Evolutionary conservation across 1,140 invertebrate genomes (phyloP), one percentile per base, ranked within the genome.

Genomic region (Zeugodacus cucurbitae): DNA sequence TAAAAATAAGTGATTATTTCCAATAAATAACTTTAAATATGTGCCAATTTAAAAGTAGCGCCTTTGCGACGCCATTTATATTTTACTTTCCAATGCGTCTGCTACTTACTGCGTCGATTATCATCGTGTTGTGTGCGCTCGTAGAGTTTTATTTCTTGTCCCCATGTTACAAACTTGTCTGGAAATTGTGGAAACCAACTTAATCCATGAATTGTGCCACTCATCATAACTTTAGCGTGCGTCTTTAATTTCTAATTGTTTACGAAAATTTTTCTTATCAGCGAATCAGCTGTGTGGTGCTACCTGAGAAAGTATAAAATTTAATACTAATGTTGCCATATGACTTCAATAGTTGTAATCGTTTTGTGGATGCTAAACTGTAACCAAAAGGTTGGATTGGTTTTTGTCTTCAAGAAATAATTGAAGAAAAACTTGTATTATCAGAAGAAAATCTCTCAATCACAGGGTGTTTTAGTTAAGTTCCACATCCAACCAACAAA

Each of bases 151-250:
- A 98, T 96, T 91, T 98, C 97, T 74, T 96, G 96, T 29, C 97
- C 97, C 97, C 97, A 98, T 54, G 97, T 96, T 87, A 98, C 96
- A 91, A 98, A 98, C 91, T 97, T 97, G 90, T 97, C 95, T 6
- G 94, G 94, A 90, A 96, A 95, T 41, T 96, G 94, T 3, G 97
- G 97, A 62, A 96, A 97, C 97, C 97, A 98, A 90, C 96, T 95
- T 20, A 98, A 95, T 90, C 98, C 97, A 87, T 96, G 93, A 92
- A 95, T 95, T 87, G 90, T 93, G 64, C 91, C 91, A 89, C 91
- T 93, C 92, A 93, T 93, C 37, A 64, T 90, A 20, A 48, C 22
- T 59, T 37, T 58, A 59, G 14, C 34, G 22, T 57, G 54, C 29
- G 44, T 86, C 6, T 34, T 59, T 86, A 59, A 32, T 10, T 59